A percentile compares a stretch with the other conserved stretches of the same genome.
Evolutionary conservation across 2,113 vertebrate species (phyloP).

Genomic region (Mandrillus leucophaeus): DNA sequence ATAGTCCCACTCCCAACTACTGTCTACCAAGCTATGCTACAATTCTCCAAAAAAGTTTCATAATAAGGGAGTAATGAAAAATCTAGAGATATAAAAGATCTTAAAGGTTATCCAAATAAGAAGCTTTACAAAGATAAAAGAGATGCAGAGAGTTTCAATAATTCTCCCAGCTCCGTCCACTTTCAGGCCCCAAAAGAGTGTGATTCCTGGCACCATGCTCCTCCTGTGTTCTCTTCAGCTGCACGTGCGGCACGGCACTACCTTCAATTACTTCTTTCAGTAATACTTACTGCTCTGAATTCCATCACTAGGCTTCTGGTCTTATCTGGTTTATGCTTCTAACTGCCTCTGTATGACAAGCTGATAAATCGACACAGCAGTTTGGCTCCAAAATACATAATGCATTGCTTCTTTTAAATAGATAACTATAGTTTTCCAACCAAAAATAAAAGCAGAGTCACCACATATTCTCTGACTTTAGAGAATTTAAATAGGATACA

Average conservation of each 20-base stretch:
- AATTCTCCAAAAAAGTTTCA: background rate
- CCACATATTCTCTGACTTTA: background rate
- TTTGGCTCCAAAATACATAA: background rate
- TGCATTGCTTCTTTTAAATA: background rate
- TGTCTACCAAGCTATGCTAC: background rate
- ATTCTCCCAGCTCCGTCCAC: background rate
- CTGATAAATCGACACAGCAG: background rate
- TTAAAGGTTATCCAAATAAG: background rate
- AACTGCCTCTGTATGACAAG: background rate
- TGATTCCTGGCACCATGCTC: background rate
- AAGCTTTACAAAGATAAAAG: background rate
- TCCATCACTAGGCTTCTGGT: background rate
- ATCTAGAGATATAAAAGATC: background rate
- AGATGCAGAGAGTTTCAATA: background rate
- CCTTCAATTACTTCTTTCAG: background rate
- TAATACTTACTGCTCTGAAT: background rate
- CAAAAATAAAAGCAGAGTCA: background rate
- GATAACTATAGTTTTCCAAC: background rate
- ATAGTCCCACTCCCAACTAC: background rate
- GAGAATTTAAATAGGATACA: background rate
- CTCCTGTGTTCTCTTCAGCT: background rate
- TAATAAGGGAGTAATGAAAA: background rate
- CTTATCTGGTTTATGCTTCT: background rate
- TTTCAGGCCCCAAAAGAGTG: background rate
- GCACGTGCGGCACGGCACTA: fast-evolving